A percentile compares a stretch with the other conserved stretches of the same genome.
These are phyloP conservation scores for Tetragonisca angustula DNA, from an alignment of 2,888 invertebrate genomes.

Conservation along the genomic window DNA sequence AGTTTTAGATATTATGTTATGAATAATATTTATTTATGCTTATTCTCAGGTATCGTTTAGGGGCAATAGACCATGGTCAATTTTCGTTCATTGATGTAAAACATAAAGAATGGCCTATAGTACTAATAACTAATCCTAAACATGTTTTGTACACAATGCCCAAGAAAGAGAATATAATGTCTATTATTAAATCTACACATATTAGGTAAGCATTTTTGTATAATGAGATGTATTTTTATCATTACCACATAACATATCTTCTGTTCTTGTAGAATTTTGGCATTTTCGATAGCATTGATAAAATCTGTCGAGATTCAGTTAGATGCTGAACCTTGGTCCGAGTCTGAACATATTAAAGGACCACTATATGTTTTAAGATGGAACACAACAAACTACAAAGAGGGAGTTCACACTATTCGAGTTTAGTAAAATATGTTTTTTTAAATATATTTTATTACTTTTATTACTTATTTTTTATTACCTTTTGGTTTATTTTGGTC, in stretches of 20 bases:
- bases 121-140: slow-evolving; percentile 96
- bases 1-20: background rate
- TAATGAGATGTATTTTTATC: slow-evolving; percentile 38
- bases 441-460: background rate
- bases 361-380: slow-evolving; percentile 91
- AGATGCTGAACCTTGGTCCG: slow-evolving; percentile 87
- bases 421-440: slow-evolving; percentile 77
- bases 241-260: background rate
- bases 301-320: slow-evolving; percentile 88
- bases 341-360: slow-evolving; percentile 87
- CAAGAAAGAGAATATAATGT: slow-evolving; percentile 89
- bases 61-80: slow-evolving; percentile 95
- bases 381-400: slow-evolving; percentile 88
- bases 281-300: slow-evolving; percentile 90
- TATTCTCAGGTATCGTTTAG: slow-evolving; percentile 88
- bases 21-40: background rate
- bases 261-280: slow-evolving; percentile 87
- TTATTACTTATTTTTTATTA: background rate
- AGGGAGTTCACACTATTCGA: slow-evolving; percentile 89
- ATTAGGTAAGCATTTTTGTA: slow-evolving; percentile 86
- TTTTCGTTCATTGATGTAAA: slow-evolving; percentile 93
- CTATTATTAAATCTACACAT: slow-evolving; percentile 90
- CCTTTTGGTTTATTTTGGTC: background rate
- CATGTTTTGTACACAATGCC: slow-evolving; percentile 90
- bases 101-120: slow-evolving; percentile 92